A percentile compares a stretch with the other conserved stretches of the same genome.
Conservation (phyloP, 2,797 vertebrate genomes). For the Acanthurus leucopareius region DNA sequence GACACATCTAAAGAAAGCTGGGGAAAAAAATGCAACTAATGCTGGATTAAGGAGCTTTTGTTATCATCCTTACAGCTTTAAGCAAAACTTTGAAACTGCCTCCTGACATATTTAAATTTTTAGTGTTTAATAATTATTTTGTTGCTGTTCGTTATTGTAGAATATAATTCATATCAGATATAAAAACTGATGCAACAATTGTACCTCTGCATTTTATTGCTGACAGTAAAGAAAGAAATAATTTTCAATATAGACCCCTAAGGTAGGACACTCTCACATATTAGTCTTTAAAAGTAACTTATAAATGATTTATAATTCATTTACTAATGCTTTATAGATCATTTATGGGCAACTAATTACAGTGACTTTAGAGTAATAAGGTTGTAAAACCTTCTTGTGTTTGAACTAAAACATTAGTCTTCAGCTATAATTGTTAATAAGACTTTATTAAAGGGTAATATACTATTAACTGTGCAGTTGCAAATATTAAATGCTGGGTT, state of each 20-base stretch:
- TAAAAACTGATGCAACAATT: not conserved
- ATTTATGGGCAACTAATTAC: not conserved
- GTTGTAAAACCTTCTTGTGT: too few relatives aligned
- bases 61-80: not conserved
- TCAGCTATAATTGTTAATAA: not conserved
- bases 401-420: not conserved
- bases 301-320: not conserved
- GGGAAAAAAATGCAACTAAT: constrained; percentile 8
- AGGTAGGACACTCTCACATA: not conserved
- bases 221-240: not conserved
- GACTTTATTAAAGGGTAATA: not conserved
- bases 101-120: constrained; percentile 1
- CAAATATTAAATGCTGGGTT: not conserved
- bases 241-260: not conserved
- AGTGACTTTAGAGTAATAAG: not conserved
- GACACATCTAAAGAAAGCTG: constrained; percentile 16
- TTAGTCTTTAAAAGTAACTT: not conserved
- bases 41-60: not conserved
- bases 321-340: not conserved
- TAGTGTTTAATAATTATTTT: not conserved
- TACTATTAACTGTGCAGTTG: not conserved
- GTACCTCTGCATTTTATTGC: not conserved
- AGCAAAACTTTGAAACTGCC: not conserved
- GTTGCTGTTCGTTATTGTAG: not conserved
- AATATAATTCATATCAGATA: not conserved